A percentile compares a stretch with the other conserved stretches of the same genome.
Evolutionary conservation across 2,113 vertebrate genomes (phyloP).

Genomic region (Pseudorasbora parva): DNA sequence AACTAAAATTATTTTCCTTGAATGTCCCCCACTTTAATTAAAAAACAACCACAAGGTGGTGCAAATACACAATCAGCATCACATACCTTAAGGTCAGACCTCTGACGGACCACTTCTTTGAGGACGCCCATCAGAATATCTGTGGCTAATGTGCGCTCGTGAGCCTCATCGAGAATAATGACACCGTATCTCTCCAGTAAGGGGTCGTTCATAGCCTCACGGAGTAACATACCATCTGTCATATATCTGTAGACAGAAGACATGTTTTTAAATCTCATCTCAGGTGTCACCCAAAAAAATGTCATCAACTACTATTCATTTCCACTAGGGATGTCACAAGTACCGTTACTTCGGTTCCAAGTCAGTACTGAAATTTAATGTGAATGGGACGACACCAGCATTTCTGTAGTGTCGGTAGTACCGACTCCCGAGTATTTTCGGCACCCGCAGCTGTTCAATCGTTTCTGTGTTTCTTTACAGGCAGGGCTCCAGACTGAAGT

Average conservation of each 20-base stretch:
- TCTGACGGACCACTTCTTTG: conserved; percentile 93
- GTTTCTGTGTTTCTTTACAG: no score
- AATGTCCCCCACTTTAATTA: background rate
- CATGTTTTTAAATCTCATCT: background rate
- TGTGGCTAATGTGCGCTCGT: conserved; percentile 94
- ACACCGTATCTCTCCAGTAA: conserved; percentile 93
- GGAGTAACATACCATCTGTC: conserved; percentile 97
- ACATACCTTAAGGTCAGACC: conserved; percentile 91
- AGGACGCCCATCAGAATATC: conserved; percentile 97
- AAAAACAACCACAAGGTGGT: background rate
- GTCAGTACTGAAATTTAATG: no score
- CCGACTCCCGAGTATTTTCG: no score
- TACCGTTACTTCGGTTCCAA: no score
- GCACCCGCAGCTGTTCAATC: no score
- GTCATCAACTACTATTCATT: background rate
- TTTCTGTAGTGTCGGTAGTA: no score
- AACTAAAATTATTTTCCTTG: no score
- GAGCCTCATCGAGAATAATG: conserved; percentile 96
- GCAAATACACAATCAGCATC: background rate
- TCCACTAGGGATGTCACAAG: no score
- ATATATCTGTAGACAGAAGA: conserved; percentile 81
- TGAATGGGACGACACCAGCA: no score
- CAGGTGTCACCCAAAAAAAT: background rate
- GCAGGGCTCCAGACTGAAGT: no score
- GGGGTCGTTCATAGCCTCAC: conserved; percentile 98